phyloP scores from a whole-genome alignment of 2,797 vertebrate genomes.

The Falco naumanni region DNA sequence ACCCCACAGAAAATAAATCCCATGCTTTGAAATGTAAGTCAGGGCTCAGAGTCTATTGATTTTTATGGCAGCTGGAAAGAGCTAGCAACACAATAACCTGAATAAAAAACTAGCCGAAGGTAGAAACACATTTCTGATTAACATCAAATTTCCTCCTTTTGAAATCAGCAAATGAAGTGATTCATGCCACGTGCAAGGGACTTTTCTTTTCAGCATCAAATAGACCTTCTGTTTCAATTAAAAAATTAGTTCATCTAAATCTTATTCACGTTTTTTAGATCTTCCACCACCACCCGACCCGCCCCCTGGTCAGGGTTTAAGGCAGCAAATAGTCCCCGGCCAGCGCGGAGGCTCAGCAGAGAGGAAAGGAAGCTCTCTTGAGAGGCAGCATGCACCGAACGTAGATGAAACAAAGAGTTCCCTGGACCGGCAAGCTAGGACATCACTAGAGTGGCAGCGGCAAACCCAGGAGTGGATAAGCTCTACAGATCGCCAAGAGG shows the following conservation, averaged over 20 bases:
- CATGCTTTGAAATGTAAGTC: background rate
- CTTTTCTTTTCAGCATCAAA: conserved; percentile 37
- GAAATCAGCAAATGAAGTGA: background rate
- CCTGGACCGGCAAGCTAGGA: conserved; percentile 88
- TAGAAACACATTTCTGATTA: background rate
- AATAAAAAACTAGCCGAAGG: background rate
- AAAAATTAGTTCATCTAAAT: conserved; percentile 74
- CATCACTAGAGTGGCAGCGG: conserved; percentile 90
- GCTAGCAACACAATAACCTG: background rate
- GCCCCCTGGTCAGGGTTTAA: conserved; percentile 92
- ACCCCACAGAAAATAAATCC: background rate
- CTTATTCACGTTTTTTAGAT: conserved; percentile 88
- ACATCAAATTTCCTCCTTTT: background rate
- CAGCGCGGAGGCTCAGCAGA: conserved; percentile 83
- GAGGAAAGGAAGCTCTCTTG: conserved; percentile 93
- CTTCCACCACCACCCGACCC: conserved; percentile 99
- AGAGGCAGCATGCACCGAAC: conserved; percentile 86
- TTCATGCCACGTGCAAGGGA: background rate
- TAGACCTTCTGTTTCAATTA: conserved; percentile 62
- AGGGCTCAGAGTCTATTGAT: background rate
- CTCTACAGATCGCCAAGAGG: conserved; percentile 89
- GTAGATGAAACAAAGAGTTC: conserved; percentile 91
- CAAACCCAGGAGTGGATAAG: conserved; percentile 94
- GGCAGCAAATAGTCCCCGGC: conserved; percentile 85
- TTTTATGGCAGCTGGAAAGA: background rate